Base-by-base conservation (phyloP, 1,140 invertebrate genomes). In the Musca vetustissima region DNA sequence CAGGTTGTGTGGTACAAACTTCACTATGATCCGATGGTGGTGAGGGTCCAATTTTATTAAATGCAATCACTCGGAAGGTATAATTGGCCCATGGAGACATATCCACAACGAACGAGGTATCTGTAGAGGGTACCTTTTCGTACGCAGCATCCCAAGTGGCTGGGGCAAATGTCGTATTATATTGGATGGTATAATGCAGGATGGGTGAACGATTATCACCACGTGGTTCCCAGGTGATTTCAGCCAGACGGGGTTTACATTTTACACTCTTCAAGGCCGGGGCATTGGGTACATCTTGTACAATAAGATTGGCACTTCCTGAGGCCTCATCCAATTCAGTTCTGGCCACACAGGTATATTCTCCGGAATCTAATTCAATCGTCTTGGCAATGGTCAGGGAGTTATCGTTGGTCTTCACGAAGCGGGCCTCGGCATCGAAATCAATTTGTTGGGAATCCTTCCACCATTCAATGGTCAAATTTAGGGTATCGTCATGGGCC, bases 81-180 rank as follows among this genome's bases (percentile, higher is more conserved):
- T 98, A 99, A 83, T 98, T 98, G 0, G 94, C 89, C 93, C 94
- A 98, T 0, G 96, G 95, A 55, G 89, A 91, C 87, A 98, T 90
- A 48, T 88, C 85, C 2, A 94, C 87, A 1, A 86, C 88, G 74
- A 91, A 93, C 1, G 88, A 89, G 66, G 86, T 90, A 74, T 94
- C 93, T 7, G 90, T 90, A n/a, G 91, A 89, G 13, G 94, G 90
- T 49, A 96, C 90, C 71, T 86, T 84, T 73, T 92, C 90, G 71
- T 85, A 89, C 1, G 91, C 89, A 66, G 87, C 85, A 82, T 92
- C 91, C 97, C 98, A 99, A 0, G 89, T 88, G 81, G 97, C 95
- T 0, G 95, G 94, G 14, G 93, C 94, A 80, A 98, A 98, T 43
- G 89, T 92, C 0, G 97, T 99, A 79, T 98, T 98, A 79, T 92